Percentiles rank a stretch among this genome's conserved stretches.
Evolutionary conservation across 2,113 vertebrate genomes (phyloP).

Genomic region (Vireo altiloquus): DNA sequence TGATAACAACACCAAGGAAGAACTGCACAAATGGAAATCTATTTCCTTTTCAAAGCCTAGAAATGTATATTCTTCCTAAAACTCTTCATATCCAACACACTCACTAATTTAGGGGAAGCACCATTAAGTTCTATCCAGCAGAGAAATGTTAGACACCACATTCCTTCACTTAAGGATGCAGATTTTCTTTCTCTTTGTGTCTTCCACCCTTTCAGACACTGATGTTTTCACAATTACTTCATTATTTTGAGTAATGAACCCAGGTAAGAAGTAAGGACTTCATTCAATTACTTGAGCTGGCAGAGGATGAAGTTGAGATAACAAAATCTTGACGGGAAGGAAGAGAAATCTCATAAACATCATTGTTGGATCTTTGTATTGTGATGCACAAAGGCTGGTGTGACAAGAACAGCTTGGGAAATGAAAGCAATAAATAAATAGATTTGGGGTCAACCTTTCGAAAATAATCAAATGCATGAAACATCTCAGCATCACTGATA

Average conservation of each 20-base stretch:
- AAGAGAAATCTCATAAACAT: neutral
- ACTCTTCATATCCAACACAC: neutral
- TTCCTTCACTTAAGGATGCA: neutral
- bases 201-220: neutral
- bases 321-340: neutral
- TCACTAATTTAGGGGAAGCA: neutral
- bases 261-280: neutral
- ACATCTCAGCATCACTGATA: neutral
- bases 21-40: neutral
- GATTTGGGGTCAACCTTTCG: neutral
- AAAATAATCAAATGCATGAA: neutral
- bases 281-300: neutral
- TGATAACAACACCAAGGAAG: neutral
- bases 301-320: neutral
- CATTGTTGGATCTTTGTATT: neutral
- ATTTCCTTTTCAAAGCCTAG: neutral
- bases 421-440: neutral
- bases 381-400: neutral
- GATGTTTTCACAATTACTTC: neutral
- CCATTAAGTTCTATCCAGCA: neutral
- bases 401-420: neutral
- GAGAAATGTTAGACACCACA: neutral
- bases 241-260: neutral
- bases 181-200: neutral
- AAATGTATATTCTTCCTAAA: neutral